Conservation (phyloP, 2,888 invertebrate species). For the Drosophila kuntzei region DNA sequence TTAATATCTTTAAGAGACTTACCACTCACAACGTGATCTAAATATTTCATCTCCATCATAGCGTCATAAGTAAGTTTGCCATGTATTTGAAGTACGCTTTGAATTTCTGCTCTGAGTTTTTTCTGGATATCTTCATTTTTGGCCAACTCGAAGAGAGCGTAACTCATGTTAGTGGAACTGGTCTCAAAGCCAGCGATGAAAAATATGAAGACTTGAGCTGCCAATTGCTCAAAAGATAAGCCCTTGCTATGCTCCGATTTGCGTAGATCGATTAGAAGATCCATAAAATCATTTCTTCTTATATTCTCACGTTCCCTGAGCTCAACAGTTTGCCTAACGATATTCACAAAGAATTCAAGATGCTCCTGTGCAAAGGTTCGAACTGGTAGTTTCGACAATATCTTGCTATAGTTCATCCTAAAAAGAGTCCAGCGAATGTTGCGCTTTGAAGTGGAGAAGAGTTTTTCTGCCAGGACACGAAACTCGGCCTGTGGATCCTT, state of each 20-base stretch:
- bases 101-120: constrained; percentile 85
- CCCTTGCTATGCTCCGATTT: constrained; percentile 52
- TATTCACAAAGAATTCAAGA: constrained; percentile 59
- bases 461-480: constrained; percentile 61
- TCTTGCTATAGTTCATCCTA: constrained; percentile 42
- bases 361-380: neutral
- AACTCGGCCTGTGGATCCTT: constrained; percentile 83
- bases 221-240: constrained; percentile 85
- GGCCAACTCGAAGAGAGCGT: constrained; percentile 86
- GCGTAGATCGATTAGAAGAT: constrained; percentile 73
- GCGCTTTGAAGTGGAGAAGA: constrained; percentile 2
- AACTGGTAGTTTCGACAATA: constrained; percentile 19
- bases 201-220: constrained; percentile 87
- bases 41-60: constrained; percentile 86
- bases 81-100: constrained; percentile 80
- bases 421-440: constrained; percentile 62
- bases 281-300: constrained; percentile 75
- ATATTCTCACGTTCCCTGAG: constrained; percentile 65
- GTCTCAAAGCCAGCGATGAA: constrained; percentile 87
- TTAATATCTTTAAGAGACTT: constrained; percentile 21
- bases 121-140: constrained; percentile 85
- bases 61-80: constrained; percentile 86
- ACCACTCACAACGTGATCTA: constrained; percentile 86
- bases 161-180: constrained; percentile 86
- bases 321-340: constrained; percentile 68